Base-by-base conservation (phyloP, 1,140 invertebrate species). In the Globodera rostochiensis region DNA sequence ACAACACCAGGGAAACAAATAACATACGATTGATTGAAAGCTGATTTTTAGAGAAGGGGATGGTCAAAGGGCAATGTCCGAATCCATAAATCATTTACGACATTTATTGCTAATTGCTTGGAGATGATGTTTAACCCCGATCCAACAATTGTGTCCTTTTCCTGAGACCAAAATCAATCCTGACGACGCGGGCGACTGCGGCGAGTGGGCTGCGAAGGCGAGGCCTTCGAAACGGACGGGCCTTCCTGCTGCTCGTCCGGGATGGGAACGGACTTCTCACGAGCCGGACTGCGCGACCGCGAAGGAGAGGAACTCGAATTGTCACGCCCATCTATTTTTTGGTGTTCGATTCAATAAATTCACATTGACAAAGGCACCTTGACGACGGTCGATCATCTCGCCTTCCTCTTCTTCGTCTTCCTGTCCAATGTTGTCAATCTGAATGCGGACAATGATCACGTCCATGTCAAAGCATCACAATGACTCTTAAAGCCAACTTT, bases 111-210 rank as follows among this genome's bases (percentile, higher is more conserved):
- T 36, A 67, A n/a, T 25, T n/a, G 66, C 66, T 67, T 25, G 21
- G 21, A 21, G 21, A n/a, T 21, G 21, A n/a, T 21, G 21, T 67
- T 67, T 67, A 21, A 67, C 66, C 21, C 2, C 66, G 21, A 67
- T 25, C 2, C 66, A 67, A 21, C n/a, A 67, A 21, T n/a, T 21
- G 66, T 25, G 21, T 21, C 66, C 66, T 21, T 67, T 67, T 67
- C 21, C 21, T n/a, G 21, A 67, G 36, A 8, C 11, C 36, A 46
- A 71, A 49, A 49, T 50, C 15, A 76, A 11, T 76, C 74, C 74
- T 76, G 74, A 36, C 74, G 74, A 47, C 74, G 74, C 1, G 74
- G 57, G 47, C 74, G 74, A 60, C 36, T 50, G 15, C 74, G 74
- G n/a, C 69, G 69, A 6, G 36, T 19, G n/a, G 69, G 69, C 36